Conservation (phyloP, 2,113 vertebrate genomes). For the Origma solitaria region DNA sequence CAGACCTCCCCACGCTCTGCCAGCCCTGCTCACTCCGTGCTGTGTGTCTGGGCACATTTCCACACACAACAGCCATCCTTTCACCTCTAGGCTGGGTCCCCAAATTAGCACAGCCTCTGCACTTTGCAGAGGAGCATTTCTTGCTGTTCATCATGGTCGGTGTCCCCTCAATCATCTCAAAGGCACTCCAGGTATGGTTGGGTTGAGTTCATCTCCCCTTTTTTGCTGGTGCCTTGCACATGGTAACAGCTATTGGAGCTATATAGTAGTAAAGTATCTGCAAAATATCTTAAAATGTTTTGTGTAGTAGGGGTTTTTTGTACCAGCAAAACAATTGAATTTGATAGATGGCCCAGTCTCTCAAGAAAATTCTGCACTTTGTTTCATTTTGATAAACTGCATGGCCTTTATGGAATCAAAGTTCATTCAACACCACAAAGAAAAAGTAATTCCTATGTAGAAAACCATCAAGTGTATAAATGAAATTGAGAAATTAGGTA, state of each 20-base stretch:
- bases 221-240: not conserved
- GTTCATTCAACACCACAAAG: not conserved
- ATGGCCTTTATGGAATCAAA: not conserved
- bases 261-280: not conserved
- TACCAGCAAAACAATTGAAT: not conserved
- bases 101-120: not conserved
- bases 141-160: fast-evolving
- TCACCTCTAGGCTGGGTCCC: not conserved
- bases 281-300: not conserved
- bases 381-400: not conserved
- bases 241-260: not conserved
- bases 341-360: not conserved
- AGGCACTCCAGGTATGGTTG: not conserved
- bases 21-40: fast-evolving
- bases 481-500: not conserved
- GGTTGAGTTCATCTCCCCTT: not conserved
- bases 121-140: not conserved
- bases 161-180: not conserved
- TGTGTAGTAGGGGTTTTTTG: not conserved
- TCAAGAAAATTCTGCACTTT: not conserved
- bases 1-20: not conserved
- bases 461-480: not conserved
- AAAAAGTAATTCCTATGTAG: not conserved
- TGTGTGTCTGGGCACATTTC: not conserved
- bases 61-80: not conserved